Evolutionary conservation across 2,797 vertebrate genomes (phyloP).

Genomic region (Notolabrus celidotus): DNA sequence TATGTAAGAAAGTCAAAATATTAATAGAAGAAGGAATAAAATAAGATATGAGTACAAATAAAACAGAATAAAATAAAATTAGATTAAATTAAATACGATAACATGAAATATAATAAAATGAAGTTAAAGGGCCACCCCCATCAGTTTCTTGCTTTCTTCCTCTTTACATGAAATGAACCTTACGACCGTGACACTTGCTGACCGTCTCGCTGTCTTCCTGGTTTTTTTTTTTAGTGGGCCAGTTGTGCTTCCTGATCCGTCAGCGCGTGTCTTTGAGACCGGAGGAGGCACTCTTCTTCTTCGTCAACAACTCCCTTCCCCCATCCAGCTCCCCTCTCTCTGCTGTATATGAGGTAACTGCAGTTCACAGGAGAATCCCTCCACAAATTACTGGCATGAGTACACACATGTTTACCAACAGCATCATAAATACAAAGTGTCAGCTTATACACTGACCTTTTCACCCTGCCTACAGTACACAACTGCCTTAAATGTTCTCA

Average conservation of each 20-base stretch:
- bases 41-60: too few relatives aligned
- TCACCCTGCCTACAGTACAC: neutral
- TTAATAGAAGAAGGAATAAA: too few relatives aligned
- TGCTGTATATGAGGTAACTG: slow-evolving; percentile 93
- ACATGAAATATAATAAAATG: too few relatives aligned
- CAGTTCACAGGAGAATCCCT: neutral
- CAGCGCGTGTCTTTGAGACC: slow-evolving; percentile 96
- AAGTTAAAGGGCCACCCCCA: neutral
- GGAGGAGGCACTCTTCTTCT: slow-evolving; percentile 98
- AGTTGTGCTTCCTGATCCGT: slow-evolving; percentile 97
- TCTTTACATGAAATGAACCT: slow-evolving; percentile 26
- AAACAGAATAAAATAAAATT: too few relatives aligned
- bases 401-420: neutral
- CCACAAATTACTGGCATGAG: neutral
- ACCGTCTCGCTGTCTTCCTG: slow-evolving; percentile 15
- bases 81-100: too few relatives aligned
- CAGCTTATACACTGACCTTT: neutral
- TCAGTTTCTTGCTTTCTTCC: neutral
- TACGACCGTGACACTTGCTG: accelerated
- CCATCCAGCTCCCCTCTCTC: slow-evolving; percentile 97
- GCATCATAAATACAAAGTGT: neutral
- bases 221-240: slow-evolving; percentile 88
- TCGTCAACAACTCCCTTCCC: slow-evolving; percentile 97
- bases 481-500: neutral
- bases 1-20: too few relatives aligned